Conservation (phyloP, 1,140 invertebrate species). For the Onthophagus taurus region DNA sequence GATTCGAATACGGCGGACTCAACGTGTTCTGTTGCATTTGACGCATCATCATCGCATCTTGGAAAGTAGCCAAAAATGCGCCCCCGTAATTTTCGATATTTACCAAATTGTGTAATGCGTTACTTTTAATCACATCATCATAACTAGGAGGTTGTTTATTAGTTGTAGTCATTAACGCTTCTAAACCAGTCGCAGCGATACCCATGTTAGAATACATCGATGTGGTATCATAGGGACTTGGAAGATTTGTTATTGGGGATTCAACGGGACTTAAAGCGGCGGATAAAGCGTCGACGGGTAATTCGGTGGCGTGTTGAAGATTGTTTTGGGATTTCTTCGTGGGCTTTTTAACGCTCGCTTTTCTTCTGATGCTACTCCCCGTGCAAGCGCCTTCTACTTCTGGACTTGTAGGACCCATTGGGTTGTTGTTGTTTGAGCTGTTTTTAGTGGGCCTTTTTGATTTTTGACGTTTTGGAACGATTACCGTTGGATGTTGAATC, state of each 20-base stretch:
- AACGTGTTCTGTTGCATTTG: constrained; percentile 48
- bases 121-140: constrained; percentile 75
- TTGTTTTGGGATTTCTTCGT: constrained; percentile 38
- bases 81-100: constrained; percentile 45
- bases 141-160: constrained; percentile 78
- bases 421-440: constrained; percentile 36
- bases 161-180: constrained; percentile 43
- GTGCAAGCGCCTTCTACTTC: constrained; percentile 44
- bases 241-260: constrained; percentile 53
- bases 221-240: constrained; percentile 68
- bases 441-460: constrained; percentile 62
- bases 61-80: constrained; percentile 50
- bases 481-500: constrained; percentile 70
- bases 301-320: constrained; percentile 47
- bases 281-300: constrained; percentile 51
- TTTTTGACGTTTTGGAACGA: constrained; percentile 60
- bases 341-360: constrained; percentile 68
- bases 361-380: constrained; percentile 47
- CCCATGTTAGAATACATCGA: constrained; percentile 72
- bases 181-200: constrained; percentile 47
- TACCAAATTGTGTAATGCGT: constrained; percentile 49
- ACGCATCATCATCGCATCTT: constrained; percentile 48
- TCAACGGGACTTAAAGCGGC: constrained; percentile 52
- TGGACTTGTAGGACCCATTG: constrained; percentile 51
- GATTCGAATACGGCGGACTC: constrained; percentile 72